A percentile compares a stretch with the other conserved stretches of the same genome.
Conservation (phyloP, 2,888 invertebrate genomes). For the Drosophila barbarae region DNA sequence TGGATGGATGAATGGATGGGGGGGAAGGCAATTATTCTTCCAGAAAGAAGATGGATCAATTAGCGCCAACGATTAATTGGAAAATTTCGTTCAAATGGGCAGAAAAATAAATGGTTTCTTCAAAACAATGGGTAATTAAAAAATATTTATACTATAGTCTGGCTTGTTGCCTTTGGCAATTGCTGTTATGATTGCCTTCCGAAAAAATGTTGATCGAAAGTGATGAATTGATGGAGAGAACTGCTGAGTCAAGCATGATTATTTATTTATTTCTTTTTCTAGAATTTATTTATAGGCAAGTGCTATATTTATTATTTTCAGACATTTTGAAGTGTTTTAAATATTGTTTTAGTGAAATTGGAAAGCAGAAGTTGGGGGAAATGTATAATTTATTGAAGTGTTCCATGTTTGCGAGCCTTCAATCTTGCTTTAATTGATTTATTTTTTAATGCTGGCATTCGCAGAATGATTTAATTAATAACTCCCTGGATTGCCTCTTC, state of each 20-base stretch:
- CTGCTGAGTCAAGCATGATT: not conserved
- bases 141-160: conserved; percentile 19
- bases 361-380: not conserved
- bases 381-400: not conserved
- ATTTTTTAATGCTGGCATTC: not conserved
- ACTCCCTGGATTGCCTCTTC: not conserved
- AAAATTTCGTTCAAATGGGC: not conserved
- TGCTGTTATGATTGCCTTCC: conserved; percentile 12
- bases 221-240: conserved; percentile 8
- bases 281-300: not conserved
- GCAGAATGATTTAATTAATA: not conserved
- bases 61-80: conserved; percentile 23
- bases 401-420: not conserved
- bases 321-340: not conserved
- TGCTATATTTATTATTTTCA: not conserved
- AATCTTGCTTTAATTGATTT: not conserved
- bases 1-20: not conserved
- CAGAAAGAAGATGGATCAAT: conserved; percentile 20
- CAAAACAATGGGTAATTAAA: conserved; percentile 23
- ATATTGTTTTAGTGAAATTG: not conserved
- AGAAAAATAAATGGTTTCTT: conserved; percentile 3
- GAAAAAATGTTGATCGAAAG: conserved; percentile 7
- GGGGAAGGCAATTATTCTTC: conserved; percentile 11
- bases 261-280: not conserved
- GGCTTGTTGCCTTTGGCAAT: conserved; percentile 5